Percentiles rank a stretch among this genome's conserved stretches.
phyloP scores from a whole-genome alignment of 1,140 invertebrate species.

The Rhopalosiphum maidis region DNA sequence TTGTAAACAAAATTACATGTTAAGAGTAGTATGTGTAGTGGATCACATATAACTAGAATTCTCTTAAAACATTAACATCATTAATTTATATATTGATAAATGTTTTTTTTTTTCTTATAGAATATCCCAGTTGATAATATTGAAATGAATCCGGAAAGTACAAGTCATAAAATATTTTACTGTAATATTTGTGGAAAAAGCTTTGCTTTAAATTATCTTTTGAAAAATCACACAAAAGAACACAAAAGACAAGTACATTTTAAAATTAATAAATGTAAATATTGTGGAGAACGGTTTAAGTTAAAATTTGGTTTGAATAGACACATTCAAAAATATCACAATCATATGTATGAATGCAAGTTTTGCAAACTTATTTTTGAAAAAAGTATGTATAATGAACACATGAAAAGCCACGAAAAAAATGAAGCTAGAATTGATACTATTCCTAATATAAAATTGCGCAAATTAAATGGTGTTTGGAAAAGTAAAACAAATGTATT shows the following conservation, averaged over 20 bases:
- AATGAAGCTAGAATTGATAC: neutral
- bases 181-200: conserved; percentile 12
- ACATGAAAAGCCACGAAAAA: neutral
- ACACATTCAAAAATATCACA: neutral
- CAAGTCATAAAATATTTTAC: neutral
- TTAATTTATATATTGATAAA: neutral
- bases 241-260: neutral
- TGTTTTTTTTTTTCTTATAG: neutral
- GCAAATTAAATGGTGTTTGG: conserved; percentile 41
- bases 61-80: neutral
- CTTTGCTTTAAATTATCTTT: neutral
- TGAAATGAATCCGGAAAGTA: neutral
- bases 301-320: conserved; percentile 14
- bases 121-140: neutral
- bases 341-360: neutral
- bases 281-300: conserved; percentile 8
- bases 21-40: neutral
- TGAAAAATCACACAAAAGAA: neutral
- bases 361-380: neutral
- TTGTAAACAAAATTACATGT: neutral
- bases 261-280: neutral
- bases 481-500: conserved; percentile 39
- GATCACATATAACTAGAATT: neutral
- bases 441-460: conserved; percentile 15
- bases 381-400: neutral